Evolutionary conservation across 2,113 vertebrate species (phyloP).

Genomic region (Tyto alba): DNA sequence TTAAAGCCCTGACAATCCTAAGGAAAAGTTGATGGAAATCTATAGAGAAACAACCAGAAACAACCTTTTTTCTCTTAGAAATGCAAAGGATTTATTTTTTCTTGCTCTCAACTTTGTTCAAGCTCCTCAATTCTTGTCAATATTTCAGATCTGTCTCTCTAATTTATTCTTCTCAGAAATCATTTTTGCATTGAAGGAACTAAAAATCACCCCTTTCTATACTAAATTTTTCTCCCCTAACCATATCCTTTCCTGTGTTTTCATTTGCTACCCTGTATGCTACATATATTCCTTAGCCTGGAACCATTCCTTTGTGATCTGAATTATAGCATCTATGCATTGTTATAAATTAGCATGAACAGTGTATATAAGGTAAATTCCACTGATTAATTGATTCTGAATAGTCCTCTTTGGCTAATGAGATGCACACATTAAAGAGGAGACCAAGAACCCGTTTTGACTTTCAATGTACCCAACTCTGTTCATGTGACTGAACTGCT

Average conservation of each 20-base stretch:
- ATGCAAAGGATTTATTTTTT: not conserved
- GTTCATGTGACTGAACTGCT: not conserved
- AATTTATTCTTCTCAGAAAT: not conserved
- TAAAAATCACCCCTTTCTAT: not conserved
- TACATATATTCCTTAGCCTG: accelerated
- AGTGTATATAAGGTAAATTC: not conserved
- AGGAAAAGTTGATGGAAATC: not conserved
- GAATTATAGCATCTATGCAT: not conserved
- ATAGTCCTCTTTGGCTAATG: not conserved
- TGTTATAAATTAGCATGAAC: not conserved
- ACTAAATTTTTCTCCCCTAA: not conserved
- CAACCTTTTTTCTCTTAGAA: not conserved
- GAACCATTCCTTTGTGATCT: not conserved
- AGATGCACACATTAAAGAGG: not conserved
- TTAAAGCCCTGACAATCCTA: not conserved
- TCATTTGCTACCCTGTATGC: not conserved
- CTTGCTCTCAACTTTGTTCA: not conserved
- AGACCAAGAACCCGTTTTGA: not conserved
- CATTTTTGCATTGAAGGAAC: not conserved
- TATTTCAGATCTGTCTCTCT: not conserved
- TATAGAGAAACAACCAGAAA: not conserved
- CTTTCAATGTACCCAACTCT: not conserved
- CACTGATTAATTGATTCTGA: not conserved
- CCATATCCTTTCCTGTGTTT: not conserved
- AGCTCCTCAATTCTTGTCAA: not conserved